Base-by-base conservation (phyloP, 2,113 vertebrate genomes). In the Amia ocellicauda region DNA sequence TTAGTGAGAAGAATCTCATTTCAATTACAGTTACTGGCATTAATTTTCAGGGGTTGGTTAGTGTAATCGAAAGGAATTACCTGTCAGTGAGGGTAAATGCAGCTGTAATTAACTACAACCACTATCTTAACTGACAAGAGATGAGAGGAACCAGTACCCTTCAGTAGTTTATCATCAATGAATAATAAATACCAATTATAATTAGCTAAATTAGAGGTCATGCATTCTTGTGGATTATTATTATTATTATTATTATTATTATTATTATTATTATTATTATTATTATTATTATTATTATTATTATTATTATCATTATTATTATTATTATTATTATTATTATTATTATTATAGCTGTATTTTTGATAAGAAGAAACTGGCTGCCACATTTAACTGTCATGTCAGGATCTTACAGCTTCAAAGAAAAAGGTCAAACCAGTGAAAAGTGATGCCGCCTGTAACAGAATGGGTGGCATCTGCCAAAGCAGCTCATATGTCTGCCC, bases 401-500 rank as follows among this genome's bases (percentile, higher is more conserved):
- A 47, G 5, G 45, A 17, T 47, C 45, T n/a, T 47, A 17, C 45
- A 10, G 17, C 14, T 47, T 4, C 14, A 47, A 47, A 47, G n/a
- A 47, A 17, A 47, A 4, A 47, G n/a, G 45, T 4, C 2, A 47
- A 47, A 17, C 13, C 2, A 19, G 45, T 16, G 3, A 57, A 49
- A 47, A 58, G 56, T 26, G 69, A 81, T 42, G 31, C 45, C 24
- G 29, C 29, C 62, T 86, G 75, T 47, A 60, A 29, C 11, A 69
- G 58, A 51, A 42, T 79, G 8, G 76, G 75, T 40, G 75, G 78
- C 29, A 74, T 84, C 66, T 85, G 78, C 67, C 80, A 80, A 43
- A 26, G 55, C 0, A 27, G 36, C 4, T 63, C 49, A 11, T 74
- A 62, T 50, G 10, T 82, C 51, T 86, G 82, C 70, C 73, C 60